Evolutionary conservation across 2,888 invertebrate species (phyloP), one percentile per base, ranked within the genome.

Genomic region (Mallateleia sp.): DNA sequence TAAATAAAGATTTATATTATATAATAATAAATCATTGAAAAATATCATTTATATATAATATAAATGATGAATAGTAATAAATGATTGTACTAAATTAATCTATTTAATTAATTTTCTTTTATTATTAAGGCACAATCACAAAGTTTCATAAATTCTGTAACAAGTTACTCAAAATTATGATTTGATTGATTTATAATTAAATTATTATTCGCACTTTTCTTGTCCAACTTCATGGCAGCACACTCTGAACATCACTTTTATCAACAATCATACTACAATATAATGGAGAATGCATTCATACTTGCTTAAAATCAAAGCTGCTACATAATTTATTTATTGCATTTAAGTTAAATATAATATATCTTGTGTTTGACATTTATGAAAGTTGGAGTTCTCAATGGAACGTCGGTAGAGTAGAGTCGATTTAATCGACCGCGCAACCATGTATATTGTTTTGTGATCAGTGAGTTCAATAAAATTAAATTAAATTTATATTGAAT

Each of bases 141-240:
- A 52, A n/a, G 52, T 52, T 52, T 52, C 52, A 52, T 52, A n/a
- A 52, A 52, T 52, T 52, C 22, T 52, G 52, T 52, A 52, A 52
- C 52, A 52, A n/a, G 52, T 20, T 20, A 20, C 52, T 52, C 52
- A 52, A 52, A 52, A 52, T 52, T 52, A 52, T 52, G 52, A 52
- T 52, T 52, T 52, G 52, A 52, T 52, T 18, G 22, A 52, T 52
- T 52, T 52, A 52, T 52, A 52, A 52, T 52, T 20, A 52, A 52
- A 52, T 52, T 18, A 52, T 52, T 52, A 52, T 52, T 52, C 52
- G 52, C 52, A n/a, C 52, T 52, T 52, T 52, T 18, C 22, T 52
- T 52, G 22, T 52, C 52, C 18, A 52, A 52, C 52, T 52, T 52
- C 18, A 20, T 52, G 52, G 18, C 52, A 52, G 52, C 52, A 52